Evolutionary conservation across 2,113 vertebrate genomes (phyloP), one percentile per base, ranked within the genome.

Genomic region (Dromiciops gliroides): DNA sequence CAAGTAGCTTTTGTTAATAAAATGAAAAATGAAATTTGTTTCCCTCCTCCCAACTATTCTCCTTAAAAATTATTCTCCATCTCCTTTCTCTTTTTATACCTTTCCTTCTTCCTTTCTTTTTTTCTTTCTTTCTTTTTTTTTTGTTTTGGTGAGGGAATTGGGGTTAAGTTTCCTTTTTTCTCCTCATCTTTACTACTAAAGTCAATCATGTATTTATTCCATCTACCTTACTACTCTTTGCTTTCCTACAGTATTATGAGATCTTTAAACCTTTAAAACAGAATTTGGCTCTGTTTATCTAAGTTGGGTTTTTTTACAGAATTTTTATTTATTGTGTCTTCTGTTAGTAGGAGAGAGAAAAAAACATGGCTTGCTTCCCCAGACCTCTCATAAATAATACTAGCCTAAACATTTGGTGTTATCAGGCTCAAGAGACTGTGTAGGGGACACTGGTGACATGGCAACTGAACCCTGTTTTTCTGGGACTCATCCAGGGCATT

Each of bases 21-120:
- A 60, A 52, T 24, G 16, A 6, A 48, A 89, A 2, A 47, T 24
- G 0, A 0, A 94, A 14, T 60, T 51, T 28, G 0, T 14, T n/a
- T 28, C 44, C 14, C 7, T 0, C 11, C 48, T 83, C 4, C 48
- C n/a, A n/a, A n/a, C n/a, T n/a, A n/a, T n/a, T n/a, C n/a, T n/a
- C n/a, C n/a, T n/a, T n/a, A n/a, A n/a, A n/a, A n/a, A n/a, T 50
- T 8, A 3, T 0, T 24, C 56, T 67, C n/a, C 0, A 12, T 50
- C 12, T 56, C 48, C n/a, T 48, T 31, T 14, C n/a, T 91, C 16
- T 83, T 89, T n/a, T n/a, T n/a, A n/a, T n/a, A n/a, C n/a, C 14
- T 6, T 0, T 44, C 3, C 0, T 19, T 51, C 52, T n/a, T n/a
- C 48, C 60, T 53, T 47, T 88, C n/a, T n/a, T n/a, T n/a, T n/a